These are phyloP conservation scores for Poeciliopsis gracilis DNA, from an alignment of 2,797 vertebrate genomes.

Conservation along the genomic window DNA sequence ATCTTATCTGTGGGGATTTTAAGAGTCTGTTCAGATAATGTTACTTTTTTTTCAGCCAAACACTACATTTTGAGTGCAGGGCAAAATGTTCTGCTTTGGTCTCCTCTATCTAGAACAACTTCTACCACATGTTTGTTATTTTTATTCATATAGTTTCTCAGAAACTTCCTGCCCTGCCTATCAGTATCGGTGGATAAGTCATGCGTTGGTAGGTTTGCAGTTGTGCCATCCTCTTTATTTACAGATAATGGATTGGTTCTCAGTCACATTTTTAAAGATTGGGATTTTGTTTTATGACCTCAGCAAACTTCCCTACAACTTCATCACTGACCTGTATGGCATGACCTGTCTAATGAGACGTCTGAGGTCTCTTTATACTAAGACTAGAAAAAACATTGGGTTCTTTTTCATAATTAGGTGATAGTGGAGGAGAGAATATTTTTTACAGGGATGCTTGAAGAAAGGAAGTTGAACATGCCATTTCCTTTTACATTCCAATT, in stretches of 20 bases:
- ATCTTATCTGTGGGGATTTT: background rate
- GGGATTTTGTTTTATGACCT: background rate
- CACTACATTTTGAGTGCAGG: background rate
- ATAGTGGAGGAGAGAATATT: background rate
- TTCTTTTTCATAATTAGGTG: background rate
- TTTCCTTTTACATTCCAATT: background rate
- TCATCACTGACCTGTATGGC: background rate
- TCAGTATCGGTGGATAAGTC: background rate
- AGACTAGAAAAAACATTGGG: background rate
- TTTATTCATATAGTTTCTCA: background rate
- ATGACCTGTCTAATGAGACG: background rate
- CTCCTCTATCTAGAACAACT: background rate
- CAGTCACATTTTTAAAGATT: background rate
- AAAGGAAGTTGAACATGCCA: background rate
- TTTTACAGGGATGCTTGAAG: background rate
- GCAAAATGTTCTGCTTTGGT: background rate
- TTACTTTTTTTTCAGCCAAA: background rate
- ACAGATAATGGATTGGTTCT: background rate
- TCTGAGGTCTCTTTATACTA: background rate
- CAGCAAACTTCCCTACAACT: background rate
- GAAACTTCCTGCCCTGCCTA: background rate
- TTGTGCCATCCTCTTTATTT: background rate
- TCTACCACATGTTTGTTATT: background rate
- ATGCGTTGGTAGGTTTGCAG: background rate
- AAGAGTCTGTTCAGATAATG: background rate